These are phyloP conservation scores for Hedychridium roseum DNA, from an alignment of 2,888 invertebrate genomes.

Conservation along the genomic window DNA sequence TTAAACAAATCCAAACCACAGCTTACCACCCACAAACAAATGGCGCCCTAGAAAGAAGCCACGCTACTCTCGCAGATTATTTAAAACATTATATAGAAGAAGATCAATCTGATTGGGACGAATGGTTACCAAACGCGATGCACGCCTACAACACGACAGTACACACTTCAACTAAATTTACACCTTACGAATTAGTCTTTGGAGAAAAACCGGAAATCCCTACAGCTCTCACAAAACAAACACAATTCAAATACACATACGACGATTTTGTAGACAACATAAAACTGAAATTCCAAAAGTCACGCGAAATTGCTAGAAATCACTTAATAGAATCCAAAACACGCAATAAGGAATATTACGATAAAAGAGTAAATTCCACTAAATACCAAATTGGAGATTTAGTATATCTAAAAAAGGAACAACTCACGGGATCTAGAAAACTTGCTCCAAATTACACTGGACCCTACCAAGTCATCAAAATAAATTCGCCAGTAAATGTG, in stretches of 20 bases:
- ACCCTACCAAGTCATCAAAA: slow-evolving; percentile 24
- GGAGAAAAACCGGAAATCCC: slow-evolving; percentile 24
- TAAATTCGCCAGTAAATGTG: slow-evolving; percentile 30
- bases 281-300: slow-evolving; percentile 29
- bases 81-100: slow-evolving; percentile 44
- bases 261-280: slow-evolving; percentile 34
- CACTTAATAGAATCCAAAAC: slow-evolving; percentile 30
- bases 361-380: slow-evolving; percentile 20
- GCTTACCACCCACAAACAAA: slow-evolving; percentile 48
- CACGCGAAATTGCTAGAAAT: slow-evolving; percentile 31
- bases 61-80: slow-evolving; percentile 46
- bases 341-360: slow-evolving; percentile 33
- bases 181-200: slow-evolving; percentile 46
- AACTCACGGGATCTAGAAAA: no score
- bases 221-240: slow-evolving; percentile 28
- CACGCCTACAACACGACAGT: no score
- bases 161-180: slow-evolving; percentile 42
- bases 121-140: slow-evolving; percentile 42
- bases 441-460: slow-evolving; percentile 22
- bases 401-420: slow-evolving; percentile 25
- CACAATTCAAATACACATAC: slow-evolving; percentile 38
- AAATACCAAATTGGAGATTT: slow-evolving; percentile 28
- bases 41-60: slow-evolving; percentile 47
- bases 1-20: slow-evolving; percentile 43
- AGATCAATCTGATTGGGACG: slow-evolving; percentile 48